phyloP scores from a whole-genome alignment of 2,113 vertebrate species.

The Solenodon paradoxus region DNA sequence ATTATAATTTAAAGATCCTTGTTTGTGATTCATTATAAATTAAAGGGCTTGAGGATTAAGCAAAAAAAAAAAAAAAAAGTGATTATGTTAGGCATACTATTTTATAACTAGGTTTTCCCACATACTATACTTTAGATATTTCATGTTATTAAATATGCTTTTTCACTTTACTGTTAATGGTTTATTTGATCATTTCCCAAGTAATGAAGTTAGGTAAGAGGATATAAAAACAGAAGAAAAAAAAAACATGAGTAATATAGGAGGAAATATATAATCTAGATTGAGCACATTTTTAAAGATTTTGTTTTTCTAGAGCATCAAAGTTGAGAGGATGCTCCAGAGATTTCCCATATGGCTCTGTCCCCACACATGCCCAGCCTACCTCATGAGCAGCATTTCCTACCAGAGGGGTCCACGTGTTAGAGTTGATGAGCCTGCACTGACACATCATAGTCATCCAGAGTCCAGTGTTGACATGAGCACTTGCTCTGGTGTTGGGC shows the following conservation, averaged over 20 bases:
- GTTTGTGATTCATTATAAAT: neutral
- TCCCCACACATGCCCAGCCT: neutral
- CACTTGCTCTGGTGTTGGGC: neutral
- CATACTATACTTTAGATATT: neutral
- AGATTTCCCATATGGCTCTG: neutral
- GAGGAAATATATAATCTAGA: neutral
- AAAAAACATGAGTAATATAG: neutral
- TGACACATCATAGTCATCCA: neutral
- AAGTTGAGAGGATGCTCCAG: neutral
- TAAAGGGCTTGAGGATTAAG: neutral
- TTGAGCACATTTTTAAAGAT: too few relatives aligned
- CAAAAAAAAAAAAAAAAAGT: neutral
- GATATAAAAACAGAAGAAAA: neutral
- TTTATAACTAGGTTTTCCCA: neutral
- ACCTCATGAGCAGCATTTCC: neutral
- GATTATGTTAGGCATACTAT: neutral
- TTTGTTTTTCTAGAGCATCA: neutral
- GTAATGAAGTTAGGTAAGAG: neutral
- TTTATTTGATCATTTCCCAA: neutral
- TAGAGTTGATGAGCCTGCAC: neutral
- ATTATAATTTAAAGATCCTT: neutral
- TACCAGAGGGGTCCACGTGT: too few relatives aligned
- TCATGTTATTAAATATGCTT: neutral
- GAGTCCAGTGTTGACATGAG: neutral
- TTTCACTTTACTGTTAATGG: neutral